These are phyloP conservation scores for Neoscelio sp. DNA, from an alignment of 2,888 invertebrate genomes.

Conservation along the genomic window DNA sequence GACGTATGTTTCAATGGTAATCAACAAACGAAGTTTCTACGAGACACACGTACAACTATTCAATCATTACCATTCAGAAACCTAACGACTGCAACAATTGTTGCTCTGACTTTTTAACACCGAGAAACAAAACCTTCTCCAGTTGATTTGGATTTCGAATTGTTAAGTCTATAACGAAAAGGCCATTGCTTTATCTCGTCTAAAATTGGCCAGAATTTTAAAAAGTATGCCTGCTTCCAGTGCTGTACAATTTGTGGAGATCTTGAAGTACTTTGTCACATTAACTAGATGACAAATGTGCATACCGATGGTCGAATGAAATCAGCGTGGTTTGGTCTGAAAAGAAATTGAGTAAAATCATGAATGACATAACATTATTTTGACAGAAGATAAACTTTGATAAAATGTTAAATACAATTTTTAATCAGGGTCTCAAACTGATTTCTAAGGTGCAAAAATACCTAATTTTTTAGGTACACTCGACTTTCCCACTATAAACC, in stretches of 20 bases:
- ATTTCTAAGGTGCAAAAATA: too few relatives aligned
- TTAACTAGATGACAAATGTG: conserved; percentile 40
- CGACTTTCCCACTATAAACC: too few relatives aligned
- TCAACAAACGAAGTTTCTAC: conserved; percentile 34
- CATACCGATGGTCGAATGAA: conserved; percentile 22
- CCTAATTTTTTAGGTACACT: too few relatives aligned
- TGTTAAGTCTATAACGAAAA: too few relatives aligned
- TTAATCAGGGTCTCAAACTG: too few relatives aligned
- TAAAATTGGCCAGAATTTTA: background rate
- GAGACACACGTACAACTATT: conserved; percentile 33
- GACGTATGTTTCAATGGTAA: conserved; percentile 2
- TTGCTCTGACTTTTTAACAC: background rate
- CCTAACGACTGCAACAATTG: background rate
- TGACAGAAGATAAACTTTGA: too few relatives aligned
- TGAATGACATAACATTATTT: too few relatives aligned
- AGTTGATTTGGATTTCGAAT: too few relatives aligned
- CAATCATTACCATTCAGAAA: conserved; percentile 1
- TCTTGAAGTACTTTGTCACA: conserved; percentile 68
- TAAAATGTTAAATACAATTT: too few relatives aligned
- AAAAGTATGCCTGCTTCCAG: conserved; percentile 1
- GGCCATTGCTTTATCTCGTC: background rate
- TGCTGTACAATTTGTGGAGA: conserved; percentile 19
- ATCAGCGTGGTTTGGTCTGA: conserved; percentile 78
- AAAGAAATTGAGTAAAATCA: too few relatives aligned
- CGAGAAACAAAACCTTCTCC: conserved; percentile 15